Percentiles rank a stretch among this genome's conserved stretches.
Conservation (phyloP, 2,113 vertebrate species). For the Nibea coibor region DNA sequence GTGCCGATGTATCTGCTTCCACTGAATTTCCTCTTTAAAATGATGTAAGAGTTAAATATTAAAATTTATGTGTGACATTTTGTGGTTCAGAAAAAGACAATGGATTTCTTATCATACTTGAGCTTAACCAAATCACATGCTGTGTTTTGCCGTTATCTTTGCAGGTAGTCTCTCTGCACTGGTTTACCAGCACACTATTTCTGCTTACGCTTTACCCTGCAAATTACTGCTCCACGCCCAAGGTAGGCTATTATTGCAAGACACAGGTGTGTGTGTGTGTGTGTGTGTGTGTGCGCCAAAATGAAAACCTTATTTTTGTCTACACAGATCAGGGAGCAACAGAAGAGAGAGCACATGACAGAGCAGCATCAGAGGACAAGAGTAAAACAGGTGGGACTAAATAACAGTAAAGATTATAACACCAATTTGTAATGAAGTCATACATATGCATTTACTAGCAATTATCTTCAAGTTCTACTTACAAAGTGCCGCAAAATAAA, state of each 20-base stretch:
- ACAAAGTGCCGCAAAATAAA: too few relatives aligned
- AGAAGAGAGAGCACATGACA: conserved; percentile 42
- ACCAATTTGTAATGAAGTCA: too few relatives aligned
- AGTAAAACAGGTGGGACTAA: conserved; percentile 62
- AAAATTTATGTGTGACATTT: not conserved
- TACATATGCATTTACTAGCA: not conserved
- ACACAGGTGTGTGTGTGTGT: not conserved
- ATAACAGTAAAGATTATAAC: not conserved
- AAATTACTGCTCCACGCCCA: conserved; percentile 84
- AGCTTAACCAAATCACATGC: not conserved
- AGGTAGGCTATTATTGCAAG: conserved; percentile 76
- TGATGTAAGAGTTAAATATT: not conserved
- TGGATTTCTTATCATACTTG: not conserved
- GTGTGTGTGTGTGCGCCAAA: not conserved
- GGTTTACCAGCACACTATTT: conserved; percentile 91
- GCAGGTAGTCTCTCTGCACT: conserved; percentile 93
- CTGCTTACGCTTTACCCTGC: conserved; percentile 88
- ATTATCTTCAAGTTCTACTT: not conserved
- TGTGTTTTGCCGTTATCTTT: conserved; percentile 1
- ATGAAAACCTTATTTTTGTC: not conserved
- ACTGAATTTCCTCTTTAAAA: not conserved
- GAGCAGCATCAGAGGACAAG: conserved; percentile 35
- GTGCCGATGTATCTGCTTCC: not conserved
- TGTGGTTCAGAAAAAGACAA: not conserved
- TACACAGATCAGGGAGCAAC: conserved; percentile 38